Base-by-base conservation (phyloP, 2,888 invertebrate genomes). In the Aromia moschata region DNA sequence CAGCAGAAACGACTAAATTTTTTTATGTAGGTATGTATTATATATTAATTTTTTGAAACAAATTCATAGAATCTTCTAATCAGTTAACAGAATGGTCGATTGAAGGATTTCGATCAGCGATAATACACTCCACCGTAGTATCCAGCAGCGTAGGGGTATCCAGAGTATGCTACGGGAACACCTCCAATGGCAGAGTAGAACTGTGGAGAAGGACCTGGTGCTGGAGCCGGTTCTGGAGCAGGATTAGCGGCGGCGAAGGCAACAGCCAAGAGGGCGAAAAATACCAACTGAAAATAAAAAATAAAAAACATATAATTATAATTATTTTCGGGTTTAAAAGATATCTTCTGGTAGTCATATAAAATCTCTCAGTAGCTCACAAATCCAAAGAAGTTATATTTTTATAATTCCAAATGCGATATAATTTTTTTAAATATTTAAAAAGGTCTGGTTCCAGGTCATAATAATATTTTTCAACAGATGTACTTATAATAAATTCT, bases 221-320 rank as follows among this genome's bases (percentile, higher is more conserved):
- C 49, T 25, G 49, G 49, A 38, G 38, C 16, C 14, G 52, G 41
- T 10, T 16, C 31, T 14, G 52, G 52, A 17, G 16, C 41, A 17
- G 52, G 40, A 2, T 12, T 16, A 11, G 52, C 30, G 10, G 25
- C 41, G 30, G 52, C 52, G 41, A 41, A 17, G 10, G 52, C 52
- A 2, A 41, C 41, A 31, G 52, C 52, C 52, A 52, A 52, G 16
- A 52, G 41, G 52, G 41, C 41, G 10, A 49, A 25, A 10, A 49
- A 30, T 10, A 16, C 30, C 7, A 47, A 2, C 47, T 47, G 20
- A n/a, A n/a, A 33, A 2, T n/a, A 33, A 33, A 33, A n/a, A 10
- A 25, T 25, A 25, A 25, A 25, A 25, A 5, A 9, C 9, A 25
- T 9, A 25, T 25, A 25, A 25, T 5, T 5, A n/a, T n/a, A n/a